Evolutionary conservation across 2,888 invertebrate species (phyloP), one percentile per base, ranked within the genome.

Genomic region (Conomelus anceps): DNA sequence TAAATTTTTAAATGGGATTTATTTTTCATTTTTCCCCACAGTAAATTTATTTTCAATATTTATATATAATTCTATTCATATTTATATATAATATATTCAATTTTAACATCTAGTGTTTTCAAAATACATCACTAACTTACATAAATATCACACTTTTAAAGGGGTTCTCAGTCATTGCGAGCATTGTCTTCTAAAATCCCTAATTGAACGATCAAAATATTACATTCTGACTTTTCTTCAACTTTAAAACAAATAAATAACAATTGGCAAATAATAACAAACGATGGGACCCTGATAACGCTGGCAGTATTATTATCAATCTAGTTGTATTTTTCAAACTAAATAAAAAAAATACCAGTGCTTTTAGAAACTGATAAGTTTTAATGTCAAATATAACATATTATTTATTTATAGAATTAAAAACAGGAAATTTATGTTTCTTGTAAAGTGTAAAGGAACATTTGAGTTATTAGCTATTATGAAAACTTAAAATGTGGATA

Each of bases 1-100:
- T 63, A 63, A 63, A 63, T 86, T 86, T 86, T 20, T 24, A 86
- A 7, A 86, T 86, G 86, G 86, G 86, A 26, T 23, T 85, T 86
- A 26, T 86, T 26, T 86, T 86, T 24, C n/a, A 23, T 24, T 86
- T 86, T 85, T 86, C 24, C 86, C 86, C 86, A 86, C 86, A 86
- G 24, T 86, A 22, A 26, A 86, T 86, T 86, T 17, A 23, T 86
- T 24, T 86, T 86, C 29, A 26, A 24, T 26, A 86, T 23, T 86
- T 22, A 86, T 85, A 85, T 85, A 85, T 85, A 85, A 85, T 85
- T 85, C 24, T 85, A 23, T 85, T n/a, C 85, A 85, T 85, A 85
- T 23, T 23, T 85, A 85, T 23, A 22, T 85, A 85, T 85, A 23
- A 85, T 85, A 85, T 85, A 85, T 85, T 85, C 23, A 85, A 23